Conservation (phyloP, 92 coral and sea anemone genomes). For the Epizoanthus ramosus region DNA sequence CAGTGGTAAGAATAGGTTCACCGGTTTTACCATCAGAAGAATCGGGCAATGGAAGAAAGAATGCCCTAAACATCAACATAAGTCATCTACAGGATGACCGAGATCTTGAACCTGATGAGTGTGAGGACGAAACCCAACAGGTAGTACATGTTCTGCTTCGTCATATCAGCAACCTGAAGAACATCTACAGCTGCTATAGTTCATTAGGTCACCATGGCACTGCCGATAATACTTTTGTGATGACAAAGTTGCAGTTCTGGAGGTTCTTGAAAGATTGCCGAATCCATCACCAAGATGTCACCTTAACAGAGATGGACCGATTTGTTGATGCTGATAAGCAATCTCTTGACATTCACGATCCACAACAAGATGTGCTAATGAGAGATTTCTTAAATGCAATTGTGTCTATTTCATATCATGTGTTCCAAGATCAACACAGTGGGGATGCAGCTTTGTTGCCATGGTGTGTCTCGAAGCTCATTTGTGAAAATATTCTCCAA, state of each 20-base stretch:
- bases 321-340: constrained; percentile 60
- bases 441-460: constrained; percentile 66
- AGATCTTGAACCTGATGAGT: constrained; percentile 77
- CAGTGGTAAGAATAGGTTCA: constrained; percentile 68
- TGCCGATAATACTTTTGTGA: constrained; percentile 90
- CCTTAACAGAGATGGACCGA: constrained; percentile 85
- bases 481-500: constrained; percentile 71
- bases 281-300: constrained; percentile 78
- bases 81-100: constrained; percentile 78
- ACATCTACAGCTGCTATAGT: constrained; percentile 88
- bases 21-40: constrained; percentile 73
- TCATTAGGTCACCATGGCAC: constrained; percentile 81
- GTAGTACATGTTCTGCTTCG: constrained; percentile 86
- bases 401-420: constrained; percentile 79
- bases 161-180: constrained; percentile 84
- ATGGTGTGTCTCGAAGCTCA: constrained; percentile 87
- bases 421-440: constrained; percentile 61
- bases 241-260: constrained; percentile 93
- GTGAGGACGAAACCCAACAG: constrained; percentile 77
- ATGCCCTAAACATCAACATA: constrained; percentile 80
- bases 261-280: constrained; percentile 89
- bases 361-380: constrained; percentile 81
- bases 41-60: constrained; percentile 56
- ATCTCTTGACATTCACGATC: constrained; percentile 67
- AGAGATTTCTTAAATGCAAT: constrained; percentile 92